Evolutionary conservation across 2,888 invertebrate genomes (phyloP).

Genomic region (Dioctria rufipes): DNA sequence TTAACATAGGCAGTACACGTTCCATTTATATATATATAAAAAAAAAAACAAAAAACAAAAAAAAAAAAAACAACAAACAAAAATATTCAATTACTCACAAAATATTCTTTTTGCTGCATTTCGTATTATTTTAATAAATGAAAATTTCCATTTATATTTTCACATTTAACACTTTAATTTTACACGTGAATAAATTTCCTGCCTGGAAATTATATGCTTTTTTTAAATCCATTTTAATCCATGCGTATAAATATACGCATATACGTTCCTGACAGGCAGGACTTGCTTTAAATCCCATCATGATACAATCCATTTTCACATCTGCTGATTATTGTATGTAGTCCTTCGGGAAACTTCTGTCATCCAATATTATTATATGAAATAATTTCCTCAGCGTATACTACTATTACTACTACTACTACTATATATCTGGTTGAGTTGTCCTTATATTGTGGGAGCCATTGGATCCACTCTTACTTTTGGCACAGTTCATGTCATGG

Average conservation of each 20-base stretch:
- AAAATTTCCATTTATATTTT: slow-evolving; percentile 28
- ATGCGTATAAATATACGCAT: neutral
- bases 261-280: neutral
- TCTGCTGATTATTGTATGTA: neutral
- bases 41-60: too few species aligned
- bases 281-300: neutral
- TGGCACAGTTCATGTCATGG: slow-evolving; percentile 70
- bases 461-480: slow-evolving; percentile 65
- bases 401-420: too few species aligned
- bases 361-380: slow-evolving; percentile 60
- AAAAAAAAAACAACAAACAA: neutral
- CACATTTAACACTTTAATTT: neutral
- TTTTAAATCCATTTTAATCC: neutral
- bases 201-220: neutral
- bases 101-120: slow-evolving; percentile 21
- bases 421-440: slow-evolving; percentile 70
- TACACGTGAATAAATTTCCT: neutral
- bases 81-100: slow-evolving; percentile 50
- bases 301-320: neutral
- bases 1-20: slow-evolving; percentile 57
- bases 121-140: slow-evolving; percentile 31
- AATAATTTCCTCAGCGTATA: slow-evolving; percentile 69
- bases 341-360: neutral
- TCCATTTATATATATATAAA: slow-evolving; percentile 26
- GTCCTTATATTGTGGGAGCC: slow-evolving; percentile 61